A percentile compares a stretch with the other conserved stretches of the same genome.
Conservation (phyloP, 2,888 invertebrate species). For the Helobdella robusta region DNA sequence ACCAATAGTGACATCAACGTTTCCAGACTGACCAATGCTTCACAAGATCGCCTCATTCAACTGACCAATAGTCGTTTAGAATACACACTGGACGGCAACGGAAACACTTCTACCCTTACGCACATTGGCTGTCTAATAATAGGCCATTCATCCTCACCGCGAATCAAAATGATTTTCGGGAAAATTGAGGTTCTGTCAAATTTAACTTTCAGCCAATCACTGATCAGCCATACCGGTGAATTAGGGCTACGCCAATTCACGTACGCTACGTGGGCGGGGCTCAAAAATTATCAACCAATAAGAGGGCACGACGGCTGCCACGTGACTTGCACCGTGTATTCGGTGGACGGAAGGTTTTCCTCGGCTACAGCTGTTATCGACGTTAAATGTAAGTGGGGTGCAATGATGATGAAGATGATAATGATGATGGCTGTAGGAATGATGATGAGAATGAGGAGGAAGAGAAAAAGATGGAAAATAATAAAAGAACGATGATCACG, state of each 20-base stretch:
- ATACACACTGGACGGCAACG: too few species aligned
- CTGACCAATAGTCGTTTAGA: slow-evolving; percentile 5
- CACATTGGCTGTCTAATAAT: slow-evolving; percentile 8
- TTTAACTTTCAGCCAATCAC: slow-evolving; percentile 17
- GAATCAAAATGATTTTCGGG: slow-evolving; percentile 13
- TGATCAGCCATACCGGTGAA: neutral
- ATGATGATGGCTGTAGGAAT: too few species aligned
- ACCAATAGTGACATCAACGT: slow-evolving; percentile 7
- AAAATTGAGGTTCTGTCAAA: slow-evolving; percentile 4
- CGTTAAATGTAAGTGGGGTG: neutral
- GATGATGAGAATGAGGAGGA: too few species aligned
- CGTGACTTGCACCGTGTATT: slow-evolving; percentile 12
- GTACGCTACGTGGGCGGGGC: slow-evolving; percentile 12
- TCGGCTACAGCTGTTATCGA: neutral
- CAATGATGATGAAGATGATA: neutral
- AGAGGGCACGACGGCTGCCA: slow-evolving; percentile 7
- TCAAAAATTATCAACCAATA: slow-evolving; percentile 17
- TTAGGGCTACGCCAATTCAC: slow-evolving; percentile 9
- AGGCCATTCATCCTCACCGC: slow-evolving; percentile 5
- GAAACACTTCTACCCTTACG: neutral
- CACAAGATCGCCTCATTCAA: neutral
- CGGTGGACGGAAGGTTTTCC: slow-evolving; percentile 5
- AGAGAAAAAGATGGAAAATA: too few species aligned
- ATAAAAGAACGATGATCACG: too few species aligned
- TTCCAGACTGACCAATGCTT: neutral